Base-by-base conservation (phyloP, 2,797 vertebrate species). In the Darevskia mixta region DNA sequence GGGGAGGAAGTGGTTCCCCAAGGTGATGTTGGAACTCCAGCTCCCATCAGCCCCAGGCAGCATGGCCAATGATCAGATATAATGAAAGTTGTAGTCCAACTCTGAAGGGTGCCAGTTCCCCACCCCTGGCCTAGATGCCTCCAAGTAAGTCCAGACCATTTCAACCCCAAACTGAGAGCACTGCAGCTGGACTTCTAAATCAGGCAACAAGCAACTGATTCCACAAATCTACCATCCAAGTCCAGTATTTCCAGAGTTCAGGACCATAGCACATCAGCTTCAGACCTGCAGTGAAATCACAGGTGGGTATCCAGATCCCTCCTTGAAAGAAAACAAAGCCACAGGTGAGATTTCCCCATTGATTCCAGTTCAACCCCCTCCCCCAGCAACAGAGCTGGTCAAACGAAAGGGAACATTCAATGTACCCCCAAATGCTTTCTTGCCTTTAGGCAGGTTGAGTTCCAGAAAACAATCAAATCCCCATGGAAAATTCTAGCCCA, bases 401-500 rank as follows among this genome's bases (percentile, higher is more conserved):
- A 66, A 38, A 61, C 0, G 15, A 43, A 83, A 27, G 41, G 8
- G 6, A 61, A 29, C 25, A 61, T 20, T 76, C 15, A 9, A 45
- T 1, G 17, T 18, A 17, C 9, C 58, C 13, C 75, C 23, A 77
- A 43, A 13, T 13, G 3, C 35, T 43, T 64, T 77, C 1, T 20
- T 17, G 8, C 29, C 10, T 23, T 45, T 18, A 58, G 32, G 23
- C 35, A 41, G 35, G 29, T 58, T 73, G 58, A 64, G 11, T 75
- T 80, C 71, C 77, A 73, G 67, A 64, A 55, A 81, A 61, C n/a
- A 38, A 73, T 66, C n/a, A 85, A 55, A 85, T 81, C 58, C 77
- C 78, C 32, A 64, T 0, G 6, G 78, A 73, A 81, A 71, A 85
- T 81, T 76, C 78, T 25, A 75, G 82, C 75, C 88, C 88, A 85